A percentile compares a stretch with the other conserved stretches of the same genome.
Conservation (phyloP, 2,113 vertebrate species). For the Sinosuthora webbiana region DNA sequence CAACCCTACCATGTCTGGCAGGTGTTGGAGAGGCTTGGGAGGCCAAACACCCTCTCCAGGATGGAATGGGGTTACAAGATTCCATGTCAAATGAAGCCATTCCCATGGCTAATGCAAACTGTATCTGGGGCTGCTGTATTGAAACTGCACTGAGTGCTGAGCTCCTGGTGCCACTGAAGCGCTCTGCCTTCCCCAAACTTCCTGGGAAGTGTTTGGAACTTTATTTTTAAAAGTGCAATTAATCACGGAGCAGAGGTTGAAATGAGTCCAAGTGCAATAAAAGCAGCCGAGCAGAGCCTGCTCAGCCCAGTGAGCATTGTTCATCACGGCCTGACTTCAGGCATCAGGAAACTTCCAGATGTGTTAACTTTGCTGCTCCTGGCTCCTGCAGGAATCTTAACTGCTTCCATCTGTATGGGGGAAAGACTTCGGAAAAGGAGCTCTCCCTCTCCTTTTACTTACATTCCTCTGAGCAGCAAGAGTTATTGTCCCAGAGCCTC, state of each 20-base stretch:
- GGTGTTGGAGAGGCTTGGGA: not conserved
- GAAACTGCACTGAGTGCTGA: not conserved
- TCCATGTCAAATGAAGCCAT: not conserved
- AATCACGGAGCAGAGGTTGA: slow-evolving; percentile 53
- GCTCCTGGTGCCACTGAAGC: not conserved
- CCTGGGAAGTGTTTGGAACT: slow-evolving; percentile 64
- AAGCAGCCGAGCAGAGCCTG: slow-evolving; percentile 31
- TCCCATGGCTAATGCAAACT: not conserved
- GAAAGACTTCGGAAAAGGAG: not conserved
- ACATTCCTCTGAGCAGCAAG: not conserved
- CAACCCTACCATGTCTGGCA: not conserved
- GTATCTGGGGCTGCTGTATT: not conserved
- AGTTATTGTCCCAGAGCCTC: not conserved
- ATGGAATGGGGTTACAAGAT: not conserved
- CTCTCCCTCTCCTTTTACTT: not conserved
- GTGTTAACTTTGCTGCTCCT: slow-evolving; percentile 59
- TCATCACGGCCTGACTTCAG: slow-evolving; percentile 42
- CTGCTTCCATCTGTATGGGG: slow-evolving; percentile 52
- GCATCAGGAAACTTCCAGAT: slow-evolving; percentile 67
- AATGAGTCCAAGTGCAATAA: slow-evolving; percentile 60
- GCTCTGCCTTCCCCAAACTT: slow-evolving; percentile 24
- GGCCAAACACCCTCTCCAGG: not conserved
- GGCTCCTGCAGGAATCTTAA: slow-evolving; percentile 70
- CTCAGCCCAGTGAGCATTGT: slow-evolving; percentile 23
- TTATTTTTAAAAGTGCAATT: slow-evolving; percentile 53